These are phyloP conservation scores for Montipora capricornis DNA, from an alignment of 64 coral and sea anemone species.

Conservation along the genomic window DNA sequence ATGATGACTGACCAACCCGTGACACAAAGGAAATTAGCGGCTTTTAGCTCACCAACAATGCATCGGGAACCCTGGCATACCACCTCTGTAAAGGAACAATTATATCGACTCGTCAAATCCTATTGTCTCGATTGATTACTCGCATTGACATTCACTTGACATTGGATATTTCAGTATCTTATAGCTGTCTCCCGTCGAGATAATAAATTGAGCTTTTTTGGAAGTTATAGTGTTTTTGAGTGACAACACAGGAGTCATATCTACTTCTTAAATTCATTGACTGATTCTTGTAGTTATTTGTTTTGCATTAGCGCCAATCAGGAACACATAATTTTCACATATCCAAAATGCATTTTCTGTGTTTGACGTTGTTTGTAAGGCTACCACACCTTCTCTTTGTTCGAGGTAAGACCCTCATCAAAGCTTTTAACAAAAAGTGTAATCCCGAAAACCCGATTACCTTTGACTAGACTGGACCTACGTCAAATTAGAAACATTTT, in stretches of 20 bases:
- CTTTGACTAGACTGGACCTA: background rate
- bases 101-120: slow-evolving; percentile 17
- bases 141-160: slow-evolving; percentile 35
- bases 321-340: background rate
- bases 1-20: background rate
- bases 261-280: background rate
- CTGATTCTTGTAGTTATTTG: background rate
- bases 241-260: background rate
- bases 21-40: slow-evolving; percentile 14
- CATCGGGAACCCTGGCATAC: background rate
- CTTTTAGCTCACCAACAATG: slow-evolving; percentile 40
- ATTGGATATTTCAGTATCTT: background rate
- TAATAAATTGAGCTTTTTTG: slow-evolving; percentile 1
- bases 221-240: background rate
- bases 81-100: slow-evolving; percentile 21
- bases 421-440: slow-evolving; percentile 16
- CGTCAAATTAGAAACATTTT: background rate
- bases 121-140: slow-evolving; percentile 32
- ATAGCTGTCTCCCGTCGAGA: slow-evolving; percentile 33
- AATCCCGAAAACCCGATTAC: slow-evolving; percentile 6
- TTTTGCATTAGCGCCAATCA: background rate
- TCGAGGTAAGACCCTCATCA: background rate
- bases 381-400: slow-evolving; percentile 28
- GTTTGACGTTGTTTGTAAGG: slow-evolving; percentile 19
- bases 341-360: background rate